Base-by-base conservation (phyloP, 2,797 vertebrate genomes). In the Melanotaenia maccullochi region DNA sequence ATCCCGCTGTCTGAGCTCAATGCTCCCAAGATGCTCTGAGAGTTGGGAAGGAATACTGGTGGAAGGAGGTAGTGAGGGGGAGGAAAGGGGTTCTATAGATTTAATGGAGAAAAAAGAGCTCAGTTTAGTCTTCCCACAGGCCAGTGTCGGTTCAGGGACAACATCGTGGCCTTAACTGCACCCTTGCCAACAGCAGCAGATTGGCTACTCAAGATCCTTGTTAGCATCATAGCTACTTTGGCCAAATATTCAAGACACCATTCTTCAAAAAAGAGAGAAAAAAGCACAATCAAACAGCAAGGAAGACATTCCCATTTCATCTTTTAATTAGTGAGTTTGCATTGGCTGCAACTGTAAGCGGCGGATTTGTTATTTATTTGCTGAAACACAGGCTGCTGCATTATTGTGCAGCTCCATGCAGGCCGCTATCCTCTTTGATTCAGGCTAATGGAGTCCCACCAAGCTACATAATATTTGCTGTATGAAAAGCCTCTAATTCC, bases 301-400 rank as follows among this genome's bases (percentile, higher is more conserved):
- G 71, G 77, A 90, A 86, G 84, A 86, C 61, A 55, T 79, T 78
- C 70, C 75, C 85, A 78, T 90, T 91, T 92, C 84, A 88, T 92
- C 87, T 92, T 91, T 92, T 92, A 94, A 93, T 94, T 91, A 93
- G 89, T 87, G 82, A 68, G 78, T 89, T 90, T 90, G 87, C 83
- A 87, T 87, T 85, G 90, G 88, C 89, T 87, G 79, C 69, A 87
- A 86, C 89, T 91, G 87, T 87, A 91, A 85, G 89, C 85, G 55
- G 83, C 51, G 87, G 91, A 92, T 93, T 93, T 93, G 89, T 85
- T 93, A 84, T 89, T 91, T 92, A 91, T 94, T 93, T 94, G 85
- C 80, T 80, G 89, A 93, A 93, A 93, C 85, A 80, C 88, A 89
- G 86, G 81, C 91, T 85, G 90, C 85, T 83, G 78, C 88, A 38